phyloP scores from a whole-genome alignment of 2,113 vertebrate genomes.

The Shinisaurus crocodilurus region DNA sequence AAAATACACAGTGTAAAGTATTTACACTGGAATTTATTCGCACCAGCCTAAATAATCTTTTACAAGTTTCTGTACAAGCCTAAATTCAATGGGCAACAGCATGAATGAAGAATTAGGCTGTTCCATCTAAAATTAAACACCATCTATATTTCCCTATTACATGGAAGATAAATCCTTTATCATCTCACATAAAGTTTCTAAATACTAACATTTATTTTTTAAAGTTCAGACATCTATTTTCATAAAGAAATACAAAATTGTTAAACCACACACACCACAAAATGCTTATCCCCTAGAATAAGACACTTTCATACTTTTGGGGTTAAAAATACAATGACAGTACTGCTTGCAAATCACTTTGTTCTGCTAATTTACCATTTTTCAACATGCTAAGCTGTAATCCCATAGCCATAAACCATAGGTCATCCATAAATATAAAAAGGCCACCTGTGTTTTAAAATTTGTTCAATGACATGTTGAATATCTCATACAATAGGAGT shows the following conservation, averaged over 20 bases:
- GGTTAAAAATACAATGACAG: constrained; percentile 5
- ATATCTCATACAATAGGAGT: background rate
- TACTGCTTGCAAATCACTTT: constrained; percentile 9
- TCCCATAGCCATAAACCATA: constrained; percentile 28
- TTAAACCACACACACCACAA: background rate
- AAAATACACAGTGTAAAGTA: background rate
- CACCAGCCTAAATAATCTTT: background rate
- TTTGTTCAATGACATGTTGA: constrained; percentile 28
- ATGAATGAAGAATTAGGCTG: background rate
- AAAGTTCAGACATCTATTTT: background rate
- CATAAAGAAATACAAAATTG: constrained; percentile 7
- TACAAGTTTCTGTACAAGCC: background rate
- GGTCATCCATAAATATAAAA: constrained; percentile 49
- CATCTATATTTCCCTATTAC: background rate
- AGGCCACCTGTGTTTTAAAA: background rate
- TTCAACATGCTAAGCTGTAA: constrained; percentile 31
- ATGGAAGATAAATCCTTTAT: background rate
- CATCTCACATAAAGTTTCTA: background rate
- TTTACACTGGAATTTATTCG: background rate
- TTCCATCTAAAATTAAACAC: background rate
- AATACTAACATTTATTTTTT: constrained; percentile 28
- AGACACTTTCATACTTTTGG: background rate
- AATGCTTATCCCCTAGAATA: constrained; percentile 1
- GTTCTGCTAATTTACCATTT: constrained; percentile 21
- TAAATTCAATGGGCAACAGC: too few relatives aligned